These are phyloP conservation scores for Hydractinia symbiolongicarpus DNA, from an alignment of 30 jellyfish, hydroid and myxozoan species.

Conservation along the genomic window DNA sequence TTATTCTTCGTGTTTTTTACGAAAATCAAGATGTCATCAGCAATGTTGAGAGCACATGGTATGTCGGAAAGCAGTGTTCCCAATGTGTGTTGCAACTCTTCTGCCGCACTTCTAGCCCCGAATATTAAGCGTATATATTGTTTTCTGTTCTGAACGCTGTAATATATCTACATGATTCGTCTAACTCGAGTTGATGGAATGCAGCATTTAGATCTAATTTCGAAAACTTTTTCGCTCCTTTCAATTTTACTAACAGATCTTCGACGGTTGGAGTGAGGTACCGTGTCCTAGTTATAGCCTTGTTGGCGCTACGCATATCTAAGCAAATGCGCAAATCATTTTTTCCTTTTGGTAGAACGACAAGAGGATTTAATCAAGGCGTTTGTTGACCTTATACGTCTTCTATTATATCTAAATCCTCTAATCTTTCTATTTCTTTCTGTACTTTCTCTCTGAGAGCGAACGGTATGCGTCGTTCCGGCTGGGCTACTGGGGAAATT, in stretches of 20 bases:
- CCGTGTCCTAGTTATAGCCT: slow-evolving; percentile 1
- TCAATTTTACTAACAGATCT: slow-evolving; percentile 1
- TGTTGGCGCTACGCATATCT: slow-evolving; percentile 15
- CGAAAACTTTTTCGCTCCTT: background rate
- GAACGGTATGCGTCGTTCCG: slow-evolving; percentile 7
- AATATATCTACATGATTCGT: background rate
- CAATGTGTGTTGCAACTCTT: background rate
- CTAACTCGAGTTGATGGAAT: slow-evolving; percentile 5
- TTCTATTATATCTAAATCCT: background rate
- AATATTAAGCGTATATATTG: background rate
- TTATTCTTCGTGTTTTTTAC: background rate
- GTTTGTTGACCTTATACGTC: background rate
- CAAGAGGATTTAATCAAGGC: background rate
- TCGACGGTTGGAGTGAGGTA: slow-evolving; percentile 29
- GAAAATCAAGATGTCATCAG: background rate
- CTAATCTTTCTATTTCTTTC: background rate
- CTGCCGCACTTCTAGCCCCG: background rate
- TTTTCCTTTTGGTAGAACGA: background rate
- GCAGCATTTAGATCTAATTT: slow-evolving; percentile 10
- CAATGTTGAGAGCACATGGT: background rate
- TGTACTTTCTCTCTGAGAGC: background rate
- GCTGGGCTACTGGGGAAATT: background rate
- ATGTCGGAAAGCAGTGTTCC: background rate
- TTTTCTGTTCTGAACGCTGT: background rate
- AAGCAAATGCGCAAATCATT: background rate